Percentiles rank a stretch among this genome's conserved stretches.
Conservation (phyloP, 30 jellyfish, hydroid and myxozoan species). For the Cassiopea andromeda region DNA sequence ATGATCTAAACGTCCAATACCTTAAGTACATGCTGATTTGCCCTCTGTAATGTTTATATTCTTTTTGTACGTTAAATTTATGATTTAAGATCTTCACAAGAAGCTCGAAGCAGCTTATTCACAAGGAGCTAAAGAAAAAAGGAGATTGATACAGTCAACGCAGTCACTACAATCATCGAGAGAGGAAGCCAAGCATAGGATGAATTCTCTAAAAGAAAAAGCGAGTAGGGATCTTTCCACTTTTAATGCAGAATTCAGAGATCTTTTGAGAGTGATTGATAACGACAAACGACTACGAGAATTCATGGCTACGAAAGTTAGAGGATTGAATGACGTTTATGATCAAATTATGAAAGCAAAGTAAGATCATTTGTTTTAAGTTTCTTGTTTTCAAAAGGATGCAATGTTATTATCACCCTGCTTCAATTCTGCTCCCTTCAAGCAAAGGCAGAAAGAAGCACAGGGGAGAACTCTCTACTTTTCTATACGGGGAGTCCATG, state of each 20-base stretch:
- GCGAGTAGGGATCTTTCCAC: conserved; percentile 75
- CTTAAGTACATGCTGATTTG: no score
- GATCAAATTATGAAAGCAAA: conserved; percentile 63
- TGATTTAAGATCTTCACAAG: conserved; percentile 61
- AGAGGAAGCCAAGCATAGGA: conserved; percentile 94
- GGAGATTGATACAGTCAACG: conserved; percentile 58
- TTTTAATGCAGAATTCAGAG: conserved; percentile 84
- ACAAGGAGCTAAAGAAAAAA: conserved; percentile 64
- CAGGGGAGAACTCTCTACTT: no score
- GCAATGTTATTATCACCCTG: no score
- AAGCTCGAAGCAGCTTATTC: conserved; percentile 43
- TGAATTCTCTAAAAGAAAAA: conserved; percentile 86
- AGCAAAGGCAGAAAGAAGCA: no score
- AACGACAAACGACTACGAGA: conserved; percentile 84
- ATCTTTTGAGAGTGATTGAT: conserved; percentile 81
- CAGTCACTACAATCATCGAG: conserved; percentile 79
- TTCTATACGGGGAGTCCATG: no score
- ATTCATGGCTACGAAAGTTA: conserved; percentile 83
- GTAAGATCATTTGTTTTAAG: not conserved
- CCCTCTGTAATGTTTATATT: not conserved
- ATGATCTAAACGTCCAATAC: no score
- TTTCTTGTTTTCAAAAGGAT: not conserved
- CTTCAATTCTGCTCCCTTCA: no score
- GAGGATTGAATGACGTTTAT: conserved; percentile 52
- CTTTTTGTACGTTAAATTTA: not conserved